Conservation (phyloP, 2,888 invertebrate genomes). For the Scaptomyza flava region DNA sequence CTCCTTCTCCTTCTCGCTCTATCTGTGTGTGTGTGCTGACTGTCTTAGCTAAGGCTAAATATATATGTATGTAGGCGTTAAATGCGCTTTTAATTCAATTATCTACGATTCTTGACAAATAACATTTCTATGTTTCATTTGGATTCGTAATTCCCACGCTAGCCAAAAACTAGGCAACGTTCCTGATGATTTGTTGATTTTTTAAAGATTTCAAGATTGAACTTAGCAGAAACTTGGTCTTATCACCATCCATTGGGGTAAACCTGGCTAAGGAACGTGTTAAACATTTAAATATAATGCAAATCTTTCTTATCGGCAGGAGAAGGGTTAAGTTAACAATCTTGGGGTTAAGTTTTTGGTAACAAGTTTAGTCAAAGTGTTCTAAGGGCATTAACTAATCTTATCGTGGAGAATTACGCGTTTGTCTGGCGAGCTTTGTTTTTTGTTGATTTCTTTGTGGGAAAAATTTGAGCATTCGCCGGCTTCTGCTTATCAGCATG, state of each 20-base stretch:
- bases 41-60: conserved; percentile 27
- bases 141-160: conserved; percentile 29
- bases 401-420: conserved; percentile 27
- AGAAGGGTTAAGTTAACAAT: background rate
- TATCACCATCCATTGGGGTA: background rate
- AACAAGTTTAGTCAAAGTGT: conserved; percentile 1
- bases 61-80: conserved; percentile 62
- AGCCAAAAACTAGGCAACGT: conserved; percentile 22
- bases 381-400: background rate
- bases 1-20: background rate
- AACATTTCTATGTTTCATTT: conserved; percentile 7
- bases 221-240: background rate
- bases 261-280: background rate
- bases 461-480: conserved; percentile 2
- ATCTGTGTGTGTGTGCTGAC: background rate
- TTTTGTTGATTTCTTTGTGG: background rate
- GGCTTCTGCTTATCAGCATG: conserved; percentile 29
- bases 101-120: conserved; percentile 34
- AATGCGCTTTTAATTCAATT: conserved; percentile 72
- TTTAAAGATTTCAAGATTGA: background rate
- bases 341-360: background rate
- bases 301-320: background rate
- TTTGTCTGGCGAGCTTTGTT: conserved; percentile 36
- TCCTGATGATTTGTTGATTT: background rate
- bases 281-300: background rate